Conservation (phyloP, 2,113 vertebrate species). For the Epinephelus fuscoguttatus region DNA sequence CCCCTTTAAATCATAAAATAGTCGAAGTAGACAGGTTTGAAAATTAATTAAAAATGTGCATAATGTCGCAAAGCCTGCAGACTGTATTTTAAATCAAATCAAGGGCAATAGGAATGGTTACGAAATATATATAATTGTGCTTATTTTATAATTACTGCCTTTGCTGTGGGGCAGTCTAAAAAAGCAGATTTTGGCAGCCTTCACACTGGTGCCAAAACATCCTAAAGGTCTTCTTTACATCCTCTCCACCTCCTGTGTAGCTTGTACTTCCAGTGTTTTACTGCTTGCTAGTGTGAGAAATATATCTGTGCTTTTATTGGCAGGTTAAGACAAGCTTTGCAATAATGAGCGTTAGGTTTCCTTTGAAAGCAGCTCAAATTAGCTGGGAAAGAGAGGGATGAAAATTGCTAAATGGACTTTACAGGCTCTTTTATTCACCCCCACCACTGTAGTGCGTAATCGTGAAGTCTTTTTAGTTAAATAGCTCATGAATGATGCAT, state of each 20-base stretch:
- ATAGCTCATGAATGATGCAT: conserved; percentile 82
- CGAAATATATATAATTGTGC: neutral
- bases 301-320: conserved; percentile 74
- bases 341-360: conserved; percentile 77
- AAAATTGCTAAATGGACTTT: conserved; percentile 70
- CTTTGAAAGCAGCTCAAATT: conserved; percentile 73
- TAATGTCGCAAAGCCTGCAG: neutral
- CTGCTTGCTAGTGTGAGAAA: conserved; percentile 68
- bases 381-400: conserved; percentile 53
- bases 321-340: conserved; percentile 64
- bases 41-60: neutral
- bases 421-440: conserved; percentile 44
- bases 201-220: conserved; percentile 31
- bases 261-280: conserved; percentile 71
- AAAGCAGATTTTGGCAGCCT: conserved; percentile 1
- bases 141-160: neutral
- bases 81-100: neutral
- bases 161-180: conserved; percentile 4
- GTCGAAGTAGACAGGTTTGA: neutral
- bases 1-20: neutral
- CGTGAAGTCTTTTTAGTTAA: conserved; percentile 62
- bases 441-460: conserved; percentile 60
- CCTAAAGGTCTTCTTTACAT: conserved; percentile 40
- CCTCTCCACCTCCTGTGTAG: conserved; percentile 40
- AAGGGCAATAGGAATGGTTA: neutral